These are phyloP conservation scores for Torymus auratus DNA, from an alignment of 2,888 invertebrate genomes.

Conservation along the genomic window DNA sequence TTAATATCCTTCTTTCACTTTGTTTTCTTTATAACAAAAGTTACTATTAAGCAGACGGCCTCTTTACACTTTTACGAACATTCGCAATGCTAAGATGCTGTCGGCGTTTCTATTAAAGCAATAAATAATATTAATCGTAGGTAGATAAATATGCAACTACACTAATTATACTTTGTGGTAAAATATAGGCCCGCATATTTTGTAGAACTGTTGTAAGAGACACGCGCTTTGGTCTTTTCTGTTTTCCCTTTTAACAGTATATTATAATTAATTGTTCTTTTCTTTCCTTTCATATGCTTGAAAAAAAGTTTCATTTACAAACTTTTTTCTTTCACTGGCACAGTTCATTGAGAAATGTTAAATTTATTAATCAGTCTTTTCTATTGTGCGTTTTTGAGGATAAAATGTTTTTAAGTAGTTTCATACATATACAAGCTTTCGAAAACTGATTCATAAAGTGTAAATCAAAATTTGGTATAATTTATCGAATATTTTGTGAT, in stretches of 20 bases:
- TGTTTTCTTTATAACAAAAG: conserved; percentile 34
- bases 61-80: conserved; percentile 60
- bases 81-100: conserved; percentile 52
- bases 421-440: conserved; percentile 32
- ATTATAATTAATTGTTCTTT: conserved; percentile 34
- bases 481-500: no score
- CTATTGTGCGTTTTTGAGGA: background rate
- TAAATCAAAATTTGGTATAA: background rate
- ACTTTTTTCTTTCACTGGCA: conserved; percentile 23
- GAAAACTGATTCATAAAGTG: conserved; percentile 15
- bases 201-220: conserved; percentile 64
- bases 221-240: conserved; percentile 58
- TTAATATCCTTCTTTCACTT: conserved; percentile 20
- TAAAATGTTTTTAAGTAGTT: conserved; percentile 23
- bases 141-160: conserved; percentile 70
- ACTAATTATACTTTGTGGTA: conserved; percentile 73
- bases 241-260: conserved; percentile 48
- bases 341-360: conserved; percentile 35
- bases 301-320: conserved; percentile 43
- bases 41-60: conserved; percentile 61
- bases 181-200: conserved; percentile 69
- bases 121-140: conserved; percentile 72
- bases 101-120: conserved; percentile 64
- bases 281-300: conserved; percentile 20
- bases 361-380: conserved; percentile 34